Base-by-base conservation (phyloP, 2,113 vertebrate species). In the Corythaixoides concolor region DNA sequence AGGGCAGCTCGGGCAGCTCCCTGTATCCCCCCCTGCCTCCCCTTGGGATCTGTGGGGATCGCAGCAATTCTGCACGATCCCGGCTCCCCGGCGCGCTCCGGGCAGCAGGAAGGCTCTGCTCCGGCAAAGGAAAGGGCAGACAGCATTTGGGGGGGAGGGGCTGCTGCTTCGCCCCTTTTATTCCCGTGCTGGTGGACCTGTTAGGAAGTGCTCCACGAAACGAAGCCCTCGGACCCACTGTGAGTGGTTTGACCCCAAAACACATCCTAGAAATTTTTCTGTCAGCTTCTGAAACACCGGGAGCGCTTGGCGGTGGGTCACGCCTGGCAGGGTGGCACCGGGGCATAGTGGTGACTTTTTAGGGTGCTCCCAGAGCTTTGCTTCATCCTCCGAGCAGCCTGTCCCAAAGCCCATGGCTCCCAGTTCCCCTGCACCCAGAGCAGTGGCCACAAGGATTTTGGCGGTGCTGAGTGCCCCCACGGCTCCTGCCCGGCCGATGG, bases 31-130 rank as follows among this genome's bases (percentile, higher is more conserved):
- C 32, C 60, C 45, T 89, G 41, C 68, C 60, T 87, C 47, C 73
- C 59, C 22, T 10, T 45, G 26, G 27, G 45, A 76, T 83, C 68
- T 70, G 88, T 33, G 22, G 90, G 68, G 41, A 85, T 67, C 96
- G 92, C 82, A 88, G 95, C 70, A 76, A 62, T 88, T 74, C 72
- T 4, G 3, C 53, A 15, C 0, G 0, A 74, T 63, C 52, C 37
- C 6, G 4, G 59, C 37, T 94, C 15, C 50, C 26, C 23, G 0
- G 0, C 45, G 64, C 1, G 0, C 49, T 53, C 47, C 3, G 10
- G 81, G 53, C 62, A 80, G 68, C 66, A 6, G 70, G 37, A 91
- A 43, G 19, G 66, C n/a, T 89, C 66, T 30, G 62, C 67, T 83
- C 35, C 12, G 2, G 59, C 22, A 52, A 56, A 88, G 41, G 52